Percentiles rank a stretch among this genome's conserved stretches.
Conservation (phyloP, 2,113 vertebrate genomes). For the Microcebus murinus region DNA sequence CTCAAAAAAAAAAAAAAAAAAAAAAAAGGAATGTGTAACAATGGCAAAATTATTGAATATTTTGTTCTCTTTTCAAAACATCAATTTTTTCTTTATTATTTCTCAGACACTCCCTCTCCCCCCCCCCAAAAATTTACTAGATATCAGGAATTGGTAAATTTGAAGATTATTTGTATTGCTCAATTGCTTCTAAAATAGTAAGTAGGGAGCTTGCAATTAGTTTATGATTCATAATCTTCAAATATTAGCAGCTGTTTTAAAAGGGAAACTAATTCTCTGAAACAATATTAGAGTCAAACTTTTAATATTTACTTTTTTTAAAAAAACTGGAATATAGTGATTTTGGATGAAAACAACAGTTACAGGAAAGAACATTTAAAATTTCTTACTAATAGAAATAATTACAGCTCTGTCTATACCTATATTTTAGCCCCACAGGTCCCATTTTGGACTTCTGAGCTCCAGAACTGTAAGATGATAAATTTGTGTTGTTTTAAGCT, state of each 20-base stretch:
- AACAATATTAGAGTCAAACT: not conserved
- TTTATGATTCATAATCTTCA: slow-evolving; percentile 73
- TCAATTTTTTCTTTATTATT: not conserved
- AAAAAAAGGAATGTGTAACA: no score
- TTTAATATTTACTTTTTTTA: slow-evolving; percentile 26
- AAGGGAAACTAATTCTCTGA: slow-evolving; percentile 50
- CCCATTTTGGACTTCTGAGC: not conserved
- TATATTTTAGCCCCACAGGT: not conserved
- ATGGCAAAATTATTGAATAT: not conserved
- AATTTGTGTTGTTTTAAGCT: not conserved
- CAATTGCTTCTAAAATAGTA: slow-evolving; percentile 60
- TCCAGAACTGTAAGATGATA: not conserved
- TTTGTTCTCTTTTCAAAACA: not conserved
- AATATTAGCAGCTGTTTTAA: slow-evolving; percentile 70
- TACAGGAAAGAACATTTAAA: slow-evolving; percentile 36
- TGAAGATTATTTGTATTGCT: slow-evolving; percentile 59
- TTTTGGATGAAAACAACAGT: slow-evolving; percentile 47
- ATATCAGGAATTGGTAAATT: slow-evolving; percentile 29
- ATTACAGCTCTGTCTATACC: not conserved
- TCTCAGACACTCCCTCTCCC: not conserved
- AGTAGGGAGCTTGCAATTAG: slow-evolving; percentile 27
- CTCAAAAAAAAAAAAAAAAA: no score
- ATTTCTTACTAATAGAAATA: slow-evolving; percentile 47
- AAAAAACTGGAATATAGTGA: slow-evolving; percentile 45
- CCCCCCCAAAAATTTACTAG: not conserved